Conservation (phyloP, 1,140 invertebrate genomes). For the Brachionus koreanus region DNA sequence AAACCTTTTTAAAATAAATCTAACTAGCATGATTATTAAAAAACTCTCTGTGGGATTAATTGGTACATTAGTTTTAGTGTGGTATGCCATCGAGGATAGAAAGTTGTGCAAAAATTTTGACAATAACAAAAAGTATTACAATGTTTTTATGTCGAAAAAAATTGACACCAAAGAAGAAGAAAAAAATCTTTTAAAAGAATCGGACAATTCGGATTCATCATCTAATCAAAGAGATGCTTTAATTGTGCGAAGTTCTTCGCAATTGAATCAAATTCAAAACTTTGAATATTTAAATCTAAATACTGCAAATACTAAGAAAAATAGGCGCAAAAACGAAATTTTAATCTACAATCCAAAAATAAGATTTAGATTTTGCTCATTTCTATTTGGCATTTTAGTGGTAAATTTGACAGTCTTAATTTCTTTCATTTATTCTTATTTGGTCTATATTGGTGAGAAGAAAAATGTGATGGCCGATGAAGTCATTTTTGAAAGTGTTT, state of each 20-base stretch:
- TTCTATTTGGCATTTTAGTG: background rate
- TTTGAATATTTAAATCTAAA: background rate
- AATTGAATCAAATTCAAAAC: background rate
- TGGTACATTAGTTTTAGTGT: background rate
- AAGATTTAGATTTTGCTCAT: background rate
- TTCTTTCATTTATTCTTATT: background rate
- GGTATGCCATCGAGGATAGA: background rate
- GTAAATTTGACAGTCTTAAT: background rate
- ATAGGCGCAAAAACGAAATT: background rate
- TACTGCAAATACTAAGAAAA: background rate
- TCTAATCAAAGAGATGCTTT: conserved; percentile 8
- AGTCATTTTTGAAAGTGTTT: background rate
- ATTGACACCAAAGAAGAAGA: background rate
- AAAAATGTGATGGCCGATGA: background rate
- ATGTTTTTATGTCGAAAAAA: background rate
- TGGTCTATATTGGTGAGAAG: background rate
- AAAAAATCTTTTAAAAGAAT: background rate
- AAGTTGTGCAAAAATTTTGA: background rate
- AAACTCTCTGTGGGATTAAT: background rate
- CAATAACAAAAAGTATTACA: background rate
- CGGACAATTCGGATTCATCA: conserved; percentile 12
- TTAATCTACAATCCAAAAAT: background rate
- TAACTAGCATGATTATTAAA: background rate
- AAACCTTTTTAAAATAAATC: background rate
- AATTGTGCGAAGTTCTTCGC: background rate